These are phyloP conservation scores for Paedocypris sp. DNA, from an alignment of 2,113 vertebrate species.

Conservation along the genomic window DNA sequence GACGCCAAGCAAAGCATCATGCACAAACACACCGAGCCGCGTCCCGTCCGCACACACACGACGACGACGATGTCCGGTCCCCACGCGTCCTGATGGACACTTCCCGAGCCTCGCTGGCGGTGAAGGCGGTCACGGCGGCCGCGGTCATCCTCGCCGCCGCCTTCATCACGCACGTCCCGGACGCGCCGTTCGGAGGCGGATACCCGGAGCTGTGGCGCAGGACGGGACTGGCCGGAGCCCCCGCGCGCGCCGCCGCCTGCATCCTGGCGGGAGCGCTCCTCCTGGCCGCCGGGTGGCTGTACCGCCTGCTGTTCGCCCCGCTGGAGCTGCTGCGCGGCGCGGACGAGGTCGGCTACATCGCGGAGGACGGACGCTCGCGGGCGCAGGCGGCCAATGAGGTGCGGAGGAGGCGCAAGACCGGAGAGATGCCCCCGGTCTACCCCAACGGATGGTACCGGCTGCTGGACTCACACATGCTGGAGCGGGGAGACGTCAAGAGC, in stretches of 20 bases:
- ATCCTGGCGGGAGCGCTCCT: slow-evolving; percentile 32
- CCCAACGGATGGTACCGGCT: slow-evolving; percentile 75
- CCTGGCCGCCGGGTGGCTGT: slow-evolving; percentile 41
- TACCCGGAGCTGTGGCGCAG: slow-evolving; percentile 38
- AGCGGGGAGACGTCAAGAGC: slow-evolving; percentile 50
- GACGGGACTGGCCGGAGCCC: slow-evolving; percentile 30
- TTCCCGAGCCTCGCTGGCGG: slow-evolving; percentile 21
- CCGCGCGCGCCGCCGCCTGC: slow-evolving; percentile 29
- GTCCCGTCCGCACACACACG: neutral
- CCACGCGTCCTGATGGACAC: slow-evolving; percentile 22
- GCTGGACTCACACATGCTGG: slow-evolving; percentile 60
- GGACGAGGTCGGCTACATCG: slow-evolving; percentile 65
- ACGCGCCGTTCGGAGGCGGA: neutral
- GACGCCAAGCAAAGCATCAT: neutral
- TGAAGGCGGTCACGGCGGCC: slow-evolving; percentile 28
- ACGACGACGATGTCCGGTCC: neutral
- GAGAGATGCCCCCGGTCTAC: slow-evolving; percentile 63
- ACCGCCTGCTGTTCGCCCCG: slow-evolving; percentile 52
- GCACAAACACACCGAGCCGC: neutral
- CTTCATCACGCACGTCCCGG: slow-evolving; percentile 31
- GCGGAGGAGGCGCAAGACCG: slow-evolving; percentile 57
- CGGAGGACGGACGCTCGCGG: slow-evolving; percentile 50
- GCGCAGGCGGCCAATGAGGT: slow-evolving; percentile 56
- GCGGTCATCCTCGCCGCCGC: slow-evolving; percentile 35
- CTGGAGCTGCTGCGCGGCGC: slow-evolving; percentile 50